A percentile compares a stretch with the other conserved stretches of the same genome.
Conservation (phyloP, 1,140 invertebrate species). For the Reticulitermes speratus region DNA sequence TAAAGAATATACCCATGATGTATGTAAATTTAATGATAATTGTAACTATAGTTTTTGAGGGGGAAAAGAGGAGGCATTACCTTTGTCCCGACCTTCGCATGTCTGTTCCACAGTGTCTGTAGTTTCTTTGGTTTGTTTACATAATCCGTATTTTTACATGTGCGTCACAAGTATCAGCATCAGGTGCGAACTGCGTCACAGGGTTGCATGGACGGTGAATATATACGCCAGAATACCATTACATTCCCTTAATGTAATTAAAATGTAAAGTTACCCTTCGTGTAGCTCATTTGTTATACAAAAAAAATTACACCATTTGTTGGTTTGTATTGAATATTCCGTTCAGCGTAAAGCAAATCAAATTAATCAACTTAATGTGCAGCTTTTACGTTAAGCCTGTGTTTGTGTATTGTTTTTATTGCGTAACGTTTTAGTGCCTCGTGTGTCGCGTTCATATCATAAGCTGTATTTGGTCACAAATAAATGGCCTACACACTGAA, state of each 20-base stretch:
- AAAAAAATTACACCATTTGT: neutral
- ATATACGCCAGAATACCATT: neutral
- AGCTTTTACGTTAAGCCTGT: neutral
- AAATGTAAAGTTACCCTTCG: neutral
- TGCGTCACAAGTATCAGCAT: neutral
- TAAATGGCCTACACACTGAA: neutral
- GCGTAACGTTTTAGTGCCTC: neutral
- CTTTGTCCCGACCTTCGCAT: neutral
- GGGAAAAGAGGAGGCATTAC: no score
- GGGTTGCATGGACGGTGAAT: neutral
- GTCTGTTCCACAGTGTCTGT: neutral
- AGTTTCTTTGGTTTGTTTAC: neutral
- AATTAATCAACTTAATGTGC: neutral
- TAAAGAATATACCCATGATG: no score
- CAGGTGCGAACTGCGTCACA: neutral
- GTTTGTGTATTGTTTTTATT: neutral
- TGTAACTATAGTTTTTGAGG: no score
- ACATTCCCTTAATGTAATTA: neutral
- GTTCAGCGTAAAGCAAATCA: neutral
- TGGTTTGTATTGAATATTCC: neutral
- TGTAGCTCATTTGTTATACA: neutral
- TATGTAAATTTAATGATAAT: no score
- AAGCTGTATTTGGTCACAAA: neutral
- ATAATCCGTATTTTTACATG: neutral
- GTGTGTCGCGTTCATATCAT: no score